A percentile compares a stretch with the other conserved stretches of the same genome.
Evolutionary conservation across 2,888 invertebrate species (phyloP).

Genomic region (Epinotia ramella): DNA sequence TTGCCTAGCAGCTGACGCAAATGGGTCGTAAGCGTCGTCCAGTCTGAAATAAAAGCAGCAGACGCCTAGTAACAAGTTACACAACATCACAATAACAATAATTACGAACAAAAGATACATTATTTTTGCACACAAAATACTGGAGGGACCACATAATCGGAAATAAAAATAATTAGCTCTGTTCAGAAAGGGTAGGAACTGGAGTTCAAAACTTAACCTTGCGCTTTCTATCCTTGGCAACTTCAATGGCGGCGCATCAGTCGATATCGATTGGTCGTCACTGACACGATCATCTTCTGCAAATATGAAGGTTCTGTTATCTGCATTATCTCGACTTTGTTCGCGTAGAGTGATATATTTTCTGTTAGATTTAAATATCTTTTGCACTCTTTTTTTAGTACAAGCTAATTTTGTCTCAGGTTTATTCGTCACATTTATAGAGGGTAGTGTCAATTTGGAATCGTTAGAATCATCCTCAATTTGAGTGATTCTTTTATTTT

Average conservation of each 20-base stretch:
- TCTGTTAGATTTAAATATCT: constrained; percentile 63
- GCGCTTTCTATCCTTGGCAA: constrained; percentile 76
- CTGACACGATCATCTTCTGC: constrained; percentile 66
- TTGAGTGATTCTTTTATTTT: constrained; percentile 41
- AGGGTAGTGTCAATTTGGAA: constrained; percentile 67
- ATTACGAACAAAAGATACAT: neutral
- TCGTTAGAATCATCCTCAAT: constrained; percentile 48
- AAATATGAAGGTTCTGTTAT: constrained; percentile 73
- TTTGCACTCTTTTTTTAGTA: constrained; percentile 64
- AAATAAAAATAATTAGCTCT: neutral
- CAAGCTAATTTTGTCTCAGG: constrained; percentile 57
- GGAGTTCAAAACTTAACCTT: constrained; percentile 65
- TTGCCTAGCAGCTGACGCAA: constrained; percentile 91
- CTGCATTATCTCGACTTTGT: constrained; percentile 63
- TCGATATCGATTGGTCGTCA: constrained; percentile 67
- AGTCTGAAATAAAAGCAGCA: constrained; percentile 67
- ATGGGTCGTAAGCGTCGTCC: constrained; percentile 90
- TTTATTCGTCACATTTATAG: constrained; percentile 69
- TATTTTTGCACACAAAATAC: neutral
- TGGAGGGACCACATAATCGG: neutral
- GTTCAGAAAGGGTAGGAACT: constrained; percentile 4
- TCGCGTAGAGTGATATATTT: constrained; percentile 68
- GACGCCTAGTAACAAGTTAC: constrained; percentile 35
- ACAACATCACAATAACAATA: neutral
- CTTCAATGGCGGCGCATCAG: constrained; percentile 76